A percentile compares a stretch with the other conserved stretches of the same genome.
Evolutionary conservation across 2,888 invertebrate species (phyloP).

Genomic region (Scaptomyza parva): DNA sequence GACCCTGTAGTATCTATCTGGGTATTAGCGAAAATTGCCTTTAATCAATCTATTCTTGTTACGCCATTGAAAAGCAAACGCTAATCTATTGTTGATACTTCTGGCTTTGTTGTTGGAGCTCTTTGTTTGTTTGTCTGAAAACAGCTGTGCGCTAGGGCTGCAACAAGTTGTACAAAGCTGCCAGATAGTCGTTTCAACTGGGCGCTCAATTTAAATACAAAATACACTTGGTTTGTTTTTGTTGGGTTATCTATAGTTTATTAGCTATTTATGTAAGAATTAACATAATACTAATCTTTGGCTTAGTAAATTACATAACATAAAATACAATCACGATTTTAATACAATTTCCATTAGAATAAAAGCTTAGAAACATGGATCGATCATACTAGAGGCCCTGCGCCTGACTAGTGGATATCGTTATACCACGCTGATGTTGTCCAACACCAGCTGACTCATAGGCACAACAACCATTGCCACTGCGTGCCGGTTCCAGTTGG

Average conservation of each 20-base stretch:
- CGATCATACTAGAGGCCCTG: constrained; percentile 52
- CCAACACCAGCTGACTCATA: constrained; percentile 58
- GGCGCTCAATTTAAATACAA: constrained; percentile 19
- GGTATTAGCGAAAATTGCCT: constrained; percentile 38
- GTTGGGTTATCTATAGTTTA: constrained; percentile 30
- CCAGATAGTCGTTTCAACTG: background rate
- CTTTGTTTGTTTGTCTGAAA: constrained; percentile 36
- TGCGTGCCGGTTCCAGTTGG: constrained; percentile 58
- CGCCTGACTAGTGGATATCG: constrained; percentile 63
- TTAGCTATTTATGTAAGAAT: constrained; percentile 35
- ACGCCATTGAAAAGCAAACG: constrained; percentile 14
- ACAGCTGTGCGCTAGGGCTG: constrained; percentile 53
- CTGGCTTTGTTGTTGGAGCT: constrained; percentile 35
- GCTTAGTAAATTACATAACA: constrained; percentile 55
- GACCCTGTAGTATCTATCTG: constrained; percentile 19
- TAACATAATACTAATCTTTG: constrained; percentile 64
- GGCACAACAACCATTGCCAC: constrained; percentile 51
- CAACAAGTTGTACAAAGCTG: constrained; percentile 16
- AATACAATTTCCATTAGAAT: constrained; percentile 56
- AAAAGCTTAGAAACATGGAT: background rate
- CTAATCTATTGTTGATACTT: constrained; percentile 40
- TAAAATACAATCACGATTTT: constrained; percentile 56
- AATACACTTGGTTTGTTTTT: background rate
- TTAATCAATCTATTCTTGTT: constrained; percentile 47
- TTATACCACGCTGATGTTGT: constrained; percentile 60